Base-by-base conservation (phyloP, 2,888 invertebrate species). In the Zonitis immaculata region DNA sequence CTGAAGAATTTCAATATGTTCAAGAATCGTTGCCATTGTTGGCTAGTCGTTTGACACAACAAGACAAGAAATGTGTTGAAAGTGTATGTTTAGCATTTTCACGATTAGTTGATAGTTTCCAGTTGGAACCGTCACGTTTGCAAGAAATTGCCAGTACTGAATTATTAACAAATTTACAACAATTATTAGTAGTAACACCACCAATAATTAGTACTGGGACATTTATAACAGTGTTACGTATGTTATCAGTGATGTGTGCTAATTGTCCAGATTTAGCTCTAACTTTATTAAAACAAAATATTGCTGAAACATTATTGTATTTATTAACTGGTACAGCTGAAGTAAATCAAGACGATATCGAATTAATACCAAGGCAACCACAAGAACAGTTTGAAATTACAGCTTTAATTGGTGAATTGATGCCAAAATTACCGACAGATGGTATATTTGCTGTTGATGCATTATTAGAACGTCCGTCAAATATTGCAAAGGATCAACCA, bases 341-440 rank as follows among this genome's bases (percentile, higher is more conserved):
- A 59, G 68, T 67, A 16, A 75, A 67, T 65, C 78, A 79, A 20
- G 79, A 80, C 47, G 84, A 88, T 74, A 87, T 94, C 63, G 93
- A 96, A 73, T 79, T 97, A 58, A 85, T 96, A 45, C 83, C 93
- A 2, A 87, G 75, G 44, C 76, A 76, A 67, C 96, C 98, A 0
- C 95, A 97, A 73, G 98, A 99, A 75, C 80, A 97, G 64, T 95
- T 95, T 75, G 99, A 99, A 79, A 93, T 99, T 57, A 97, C 98
- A 6, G 91, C 94, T 66, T 81, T 99, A 51, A 96, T 98, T 68
- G 97, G 95, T 11, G 98, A 99, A 78, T 80, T 99, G 63, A 92
- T 99, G 91, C 98, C 98, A 35, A 89, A 92, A 42, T 80, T 99
- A 65, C 98, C 98, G 1, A 86, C 87, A 1, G 95, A 96, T 76